phyloP scores from a whole-genome alignment of 1,140 invertebrate genomes.

The Panagrolaimus sp. region DNA sequence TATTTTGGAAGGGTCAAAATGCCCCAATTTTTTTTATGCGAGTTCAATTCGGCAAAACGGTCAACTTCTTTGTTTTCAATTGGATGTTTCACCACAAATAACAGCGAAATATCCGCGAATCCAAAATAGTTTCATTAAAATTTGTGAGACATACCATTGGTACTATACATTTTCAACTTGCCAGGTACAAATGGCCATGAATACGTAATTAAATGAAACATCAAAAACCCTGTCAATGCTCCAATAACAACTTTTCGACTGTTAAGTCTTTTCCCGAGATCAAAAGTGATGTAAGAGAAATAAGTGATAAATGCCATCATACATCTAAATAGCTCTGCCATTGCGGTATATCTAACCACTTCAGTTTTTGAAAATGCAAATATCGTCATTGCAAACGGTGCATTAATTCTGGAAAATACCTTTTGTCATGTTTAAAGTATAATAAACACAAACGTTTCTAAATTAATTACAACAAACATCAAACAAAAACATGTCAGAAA shows the following conservation, averaged over 20 bases:
- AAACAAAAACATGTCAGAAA: constrained; percentile 44
- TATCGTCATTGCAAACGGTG: constrained; percentile 39
- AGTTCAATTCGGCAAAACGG: too few species aligned
- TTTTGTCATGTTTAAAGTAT: constrained; percentile 33
- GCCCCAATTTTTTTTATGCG: too few species aligned
- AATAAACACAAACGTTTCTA: constrained; percentile 31
- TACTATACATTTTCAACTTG: constrained; percentile 20
- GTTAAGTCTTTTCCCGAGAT: constrained; percentile 31
- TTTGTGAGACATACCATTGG: constrained; percentile 1
- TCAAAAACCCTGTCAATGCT: constrained; percentile 19
- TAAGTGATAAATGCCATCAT: constrained; percentile 25
- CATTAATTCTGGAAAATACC: background rate
- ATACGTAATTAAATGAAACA: constrained; percentile 33
- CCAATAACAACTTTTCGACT: constrained; percentile 27
- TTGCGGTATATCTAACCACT: constrained; percentile 15
- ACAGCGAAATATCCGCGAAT: background rate
- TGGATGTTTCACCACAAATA: background rate
- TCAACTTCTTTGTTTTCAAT: background rate
- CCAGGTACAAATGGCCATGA: constrained; percentile 34
- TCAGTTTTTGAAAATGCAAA: constrained; percentile 27
- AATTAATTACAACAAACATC: constrained; percentile 33
- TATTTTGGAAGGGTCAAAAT: too few species aligned
- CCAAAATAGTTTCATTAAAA: constrained; percentile 13
- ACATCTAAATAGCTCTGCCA: constrained; percentile 4
- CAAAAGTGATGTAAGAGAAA: constrained; percentile 30